These are phyloP conservation scores for Agapornis roseicollis DNA, from an alignment of 2,113 vertebrate species.

Conservation along the genomic window DNA sequence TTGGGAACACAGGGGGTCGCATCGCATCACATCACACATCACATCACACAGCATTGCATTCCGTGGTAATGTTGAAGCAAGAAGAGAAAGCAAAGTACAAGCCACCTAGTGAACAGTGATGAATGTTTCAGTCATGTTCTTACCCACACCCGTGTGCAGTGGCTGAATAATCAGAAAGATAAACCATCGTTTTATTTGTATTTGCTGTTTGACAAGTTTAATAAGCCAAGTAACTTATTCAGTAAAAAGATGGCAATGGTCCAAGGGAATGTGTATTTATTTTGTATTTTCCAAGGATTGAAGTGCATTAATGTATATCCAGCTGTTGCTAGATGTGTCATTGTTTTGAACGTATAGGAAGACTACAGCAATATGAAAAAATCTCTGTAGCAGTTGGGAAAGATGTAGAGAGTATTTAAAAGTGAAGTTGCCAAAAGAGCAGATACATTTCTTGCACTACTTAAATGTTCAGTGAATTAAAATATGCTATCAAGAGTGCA, in stretches of 20 bases:
- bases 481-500: not conserved
- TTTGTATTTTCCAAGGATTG: not conserved
- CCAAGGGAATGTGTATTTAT: not conserved
- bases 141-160: not conserved
- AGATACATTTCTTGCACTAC: not conserved
- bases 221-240: not conserved
- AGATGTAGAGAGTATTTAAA: not conserved
- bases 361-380: not conserved
- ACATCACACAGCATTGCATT: not conserved
- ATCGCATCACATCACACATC: too few relatives aligned
- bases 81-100: not conserved
- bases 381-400: not conserved
- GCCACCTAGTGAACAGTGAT: not conserved
- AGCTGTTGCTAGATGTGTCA: not conserved
- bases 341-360: not conserved
- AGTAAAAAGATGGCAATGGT: not conserved
- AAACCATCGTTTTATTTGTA: not conserved
- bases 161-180: not conserved
- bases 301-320: not conserved
- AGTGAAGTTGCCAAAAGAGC: not conserved
- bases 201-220: conserved; percentile 21
- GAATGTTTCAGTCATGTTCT: not conserved
- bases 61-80: not conserved
- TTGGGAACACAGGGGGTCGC: accelerated
- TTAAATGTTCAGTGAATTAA: not conserved